phyloP scores from a whole-genome alignment of 2,113 vertebrate genomes.

The Elephas maximus region DNA sequence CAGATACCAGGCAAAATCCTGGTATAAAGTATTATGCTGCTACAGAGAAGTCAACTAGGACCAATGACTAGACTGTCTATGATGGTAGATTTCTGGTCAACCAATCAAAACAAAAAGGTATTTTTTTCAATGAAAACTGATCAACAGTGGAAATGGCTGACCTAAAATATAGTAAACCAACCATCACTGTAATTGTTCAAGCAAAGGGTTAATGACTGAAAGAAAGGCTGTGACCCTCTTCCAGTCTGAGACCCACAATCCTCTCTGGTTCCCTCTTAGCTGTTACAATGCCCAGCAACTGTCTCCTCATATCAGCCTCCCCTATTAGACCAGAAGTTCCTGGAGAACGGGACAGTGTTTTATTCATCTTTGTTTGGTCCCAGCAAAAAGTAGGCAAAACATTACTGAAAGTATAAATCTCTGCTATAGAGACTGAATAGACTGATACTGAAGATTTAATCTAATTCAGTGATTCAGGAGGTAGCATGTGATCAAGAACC shows the following conservation, averaged over 20 bases:
- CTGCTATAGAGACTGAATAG: not conserved
- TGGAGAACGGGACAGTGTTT: not conserved
- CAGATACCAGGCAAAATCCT: not conserved
- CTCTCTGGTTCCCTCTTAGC: not conserved
- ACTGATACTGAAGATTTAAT: not conserved
- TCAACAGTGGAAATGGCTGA: not conserved
- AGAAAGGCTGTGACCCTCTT: not conserved
- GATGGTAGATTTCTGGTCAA: not conserved
- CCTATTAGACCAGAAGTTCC: not conserved
- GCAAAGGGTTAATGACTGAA: no score
- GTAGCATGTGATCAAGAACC: no score
- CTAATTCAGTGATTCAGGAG: not conserved
- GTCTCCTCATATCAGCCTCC: rapidly evolving
- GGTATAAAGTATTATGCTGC: not conserved
- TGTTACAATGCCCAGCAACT: not conserved
- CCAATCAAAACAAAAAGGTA: not conserved
- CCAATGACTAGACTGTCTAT: not conserved
- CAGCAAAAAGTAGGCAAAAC: not conserved
- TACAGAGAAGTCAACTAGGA: not conserved
- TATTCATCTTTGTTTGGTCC: not conserved
- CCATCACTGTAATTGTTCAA: no score
- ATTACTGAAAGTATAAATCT: not conserved
- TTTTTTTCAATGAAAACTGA: not conserved
- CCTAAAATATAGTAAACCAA: not conserved
- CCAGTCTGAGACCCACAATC: no score